phyloP scores from a whole-genome alignment of 2,797 vertebrate genomes.

The Austrolebias charrua region DNA sequence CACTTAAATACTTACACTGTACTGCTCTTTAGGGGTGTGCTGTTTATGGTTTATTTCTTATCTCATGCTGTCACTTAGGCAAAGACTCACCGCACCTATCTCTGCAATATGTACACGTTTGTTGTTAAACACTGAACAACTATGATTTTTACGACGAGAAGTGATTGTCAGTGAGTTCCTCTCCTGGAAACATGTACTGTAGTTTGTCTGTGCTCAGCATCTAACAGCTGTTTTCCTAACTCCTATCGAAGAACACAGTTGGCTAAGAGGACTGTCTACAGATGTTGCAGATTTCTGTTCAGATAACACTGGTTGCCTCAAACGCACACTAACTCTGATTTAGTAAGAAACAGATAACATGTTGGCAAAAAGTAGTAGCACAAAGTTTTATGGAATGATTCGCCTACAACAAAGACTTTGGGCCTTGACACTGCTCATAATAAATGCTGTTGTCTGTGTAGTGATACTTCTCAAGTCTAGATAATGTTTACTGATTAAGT shows the following conservation, averaged over 20 bases:
- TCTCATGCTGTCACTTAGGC: constrained; percentile 48
- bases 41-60: constrained; percentile 64
- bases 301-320: constrained; percentile 21
- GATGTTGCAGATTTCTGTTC: constrained; percentile 48
- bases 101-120: constrained; percentile 50
- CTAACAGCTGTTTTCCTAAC: constrained; percentile 27
- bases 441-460: constrained; percentile 2
- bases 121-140: constrained; percentile 54
- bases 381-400: constrained; percentile 1
- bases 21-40: constrained; percentile 51
- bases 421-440: constrained; percentile 6
- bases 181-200: constrained; percentile 17
- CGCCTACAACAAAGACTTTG: constrained; percentile 1
- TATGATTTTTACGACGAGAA: constrained; percentile 42
- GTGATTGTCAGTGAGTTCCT: constrained; percentile 46
- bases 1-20: constrained; percentile 65
- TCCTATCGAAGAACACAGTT: constrained; percentile 31
- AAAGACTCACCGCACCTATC: constrained; percentile 22
- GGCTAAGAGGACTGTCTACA: constrained; percentile 35
- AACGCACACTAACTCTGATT: constrained; percentile 14
- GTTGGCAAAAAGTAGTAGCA: constrained; percentile 20
- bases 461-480: background rate
- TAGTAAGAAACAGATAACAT: constrained; percentile 37
- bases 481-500: no score
- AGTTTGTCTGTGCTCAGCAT: constrained; percentile 24